phyloP scores from a whole-genome alignment of 1,140 invertebrate species.

The Littorina saxatilis region DNA sequence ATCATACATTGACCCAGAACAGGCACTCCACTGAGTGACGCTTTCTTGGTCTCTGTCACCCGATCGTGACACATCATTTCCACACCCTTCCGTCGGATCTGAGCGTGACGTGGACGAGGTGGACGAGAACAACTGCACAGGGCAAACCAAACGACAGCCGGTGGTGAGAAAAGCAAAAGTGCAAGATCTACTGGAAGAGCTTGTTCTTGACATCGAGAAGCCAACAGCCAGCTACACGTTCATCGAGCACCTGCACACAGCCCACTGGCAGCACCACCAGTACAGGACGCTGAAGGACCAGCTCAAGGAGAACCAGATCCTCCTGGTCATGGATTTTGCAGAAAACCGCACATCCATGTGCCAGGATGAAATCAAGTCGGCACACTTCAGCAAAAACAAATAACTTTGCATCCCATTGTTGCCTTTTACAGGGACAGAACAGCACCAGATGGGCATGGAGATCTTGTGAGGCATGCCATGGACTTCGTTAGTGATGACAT shows the following conservation, averaged over 20 bases:
- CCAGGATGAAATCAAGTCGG: slow-evolving; percentile 45
- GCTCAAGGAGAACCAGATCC: neutral
- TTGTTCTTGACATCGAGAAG: neutral
- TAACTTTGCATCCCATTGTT: slow-evolving; percentile 49
- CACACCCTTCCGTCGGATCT: neutral
- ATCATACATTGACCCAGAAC: no score
- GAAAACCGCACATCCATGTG: slow-evolving; percentile 45
- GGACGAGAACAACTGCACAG: neutral
- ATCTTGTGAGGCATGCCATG: slow-evolving; percentile 18
- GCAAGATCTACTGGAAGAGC: neutral
- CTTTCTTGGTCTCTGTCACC: no score
- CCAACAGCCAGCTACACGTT: neutral
- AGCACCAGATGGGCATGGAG: neutral
- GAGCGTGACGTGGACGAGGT: neutral
- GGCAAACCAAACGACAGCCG: neutral
- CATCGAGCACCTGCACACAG: neutral
- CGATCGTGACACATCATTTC: no score
- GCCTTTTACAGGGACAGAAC: slow-evolving; percentile 43
- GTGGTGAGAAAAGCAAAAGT: neutral
- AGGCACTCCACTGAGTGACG: no score
- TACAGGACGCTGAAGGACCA: neutral
- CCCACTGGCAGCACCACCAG: slow-evolving; percentile 1
- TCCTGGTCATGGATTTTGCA: slow-evolving; percentile 45
- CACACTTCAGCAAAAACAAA: slow-evolving; percentile 33
- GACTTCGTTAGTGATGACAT: slow-evolving; percentile 44